Base-by-base conservation (phyloP, 2,113 vertebrate genomes). In the Psilopsiagon aurifrons region DNA sequence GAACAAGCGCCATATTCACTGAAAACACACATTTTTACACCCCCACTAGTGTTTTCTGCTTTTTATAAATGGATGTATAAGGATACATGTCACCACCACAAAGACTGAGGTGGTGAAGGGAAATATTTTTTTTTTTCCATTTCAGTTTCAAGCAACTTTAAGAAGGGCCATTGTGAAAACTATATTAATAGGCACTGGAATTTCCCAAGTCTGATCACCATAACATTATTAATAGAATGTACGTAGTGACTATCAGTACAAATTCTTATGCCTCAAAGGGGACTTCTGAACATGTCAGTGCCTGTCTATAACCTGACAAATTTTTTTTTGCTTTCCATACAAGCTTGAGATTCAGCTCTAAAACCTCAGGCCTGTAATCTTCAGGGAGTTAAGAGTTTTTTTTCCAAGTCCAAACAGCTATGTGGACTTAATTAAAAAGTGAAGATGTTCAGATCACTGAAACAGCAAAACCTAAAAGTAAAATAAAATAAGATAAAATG, bases 41-140 rank as follows among this genome's bases (percentile, higher is more conserved):
- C 54, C 5, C 3, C 2, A 2, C 28, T 7, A 17, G 9, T 8
- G 13, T 29, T 64, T 51, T 63, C 43, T 44, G 18, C 12, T 76
- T 28, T 22, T 17, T 23, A 51, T 59, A 59, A 59, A 24, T 24
- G 33, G 13, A 35, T 35, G 22, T 59, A 10, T 59, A 59, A 60
- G 7, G 37, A 37, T 17, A 7, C 9, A 3, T 16, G 19, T 3
- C 1, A 2, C 7, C 46, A 27, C 37, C 5, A 1, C 29, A 22
- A 64, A 80, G 33, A 44, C 5, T 59, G 14, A 73, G 24, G 17
- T 1, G 5, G 5, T 31, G 13, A 4, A 57, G 9, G 16, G 3
- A 75, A 75, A 44, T 4, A 24, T 25, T 1, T 3, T 1, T 24
- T 11, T 49, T 63, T 80, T 57, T 20, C 5, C 6, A 1, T 55